These are phyloP conservation scores for Zosterops lateralis DNA, from an alignment of 2,113 vertebrate genomes.

Conservation along the genomic window DNA sequence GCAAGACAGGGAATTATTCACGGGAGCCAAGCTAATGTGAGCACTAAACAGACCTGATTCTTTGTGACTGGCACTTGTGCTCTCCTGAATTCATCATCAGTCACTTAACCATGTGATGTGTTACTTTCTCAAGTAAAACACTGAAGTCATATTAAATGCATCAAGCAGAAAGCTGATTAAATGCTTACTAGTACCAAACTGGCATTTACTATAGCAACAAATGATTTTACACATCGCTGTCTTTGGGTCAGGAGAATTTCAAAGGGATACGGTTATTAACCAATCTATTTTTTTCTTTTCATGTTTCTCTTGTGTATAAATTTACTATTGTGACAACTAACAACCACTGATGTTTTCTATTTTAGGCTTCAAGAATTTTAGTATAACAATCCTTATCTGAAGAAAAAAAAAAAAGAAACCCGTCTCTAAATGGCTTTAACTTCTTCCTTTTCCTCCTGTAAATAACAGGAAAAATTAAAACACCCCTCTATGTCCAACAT, in stretches of 20 bases:
- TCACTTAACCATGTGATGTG: neutral
- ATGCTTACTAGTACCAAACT: neutral
- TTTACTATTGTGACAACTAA: neutral
- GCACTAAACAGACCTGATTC: neutral
- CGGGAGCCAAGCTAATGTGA: neutral
- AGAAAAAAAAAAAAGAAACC: neutral
- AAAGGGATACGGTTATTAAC: neutral
- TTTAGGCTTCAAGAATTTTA: neutral
- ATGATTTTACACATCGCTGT: neutral
- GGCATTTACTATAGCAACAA: slow-evolving; percentile 13
- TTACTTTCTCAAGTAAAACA: neutral
- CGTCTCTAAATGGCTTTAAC: neutral
- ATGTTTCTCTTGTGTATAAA: neutral
- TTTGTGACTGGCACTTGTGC: neutral
- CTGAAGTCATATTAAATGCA: neutral
- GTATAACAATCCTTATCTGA: neutral
- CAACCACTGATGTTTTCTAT: neutral
- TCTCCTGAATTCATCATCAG: neutral
- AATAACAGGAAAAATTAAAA: neutral
- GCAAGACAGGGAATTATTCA: neutral
- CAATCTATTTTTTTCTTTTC: neutral
- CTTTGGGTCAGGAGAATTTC: neutral
- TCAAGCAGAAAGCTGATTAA: slow-evolving; percentile 32
- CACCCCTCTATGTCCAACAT: neutral
- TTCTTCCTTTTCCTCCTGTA: neutral